Evolutionary conservation across 1,140 invertebrate genomes (phyloP).

Genomic region (Drosophila busckii): DNA sequence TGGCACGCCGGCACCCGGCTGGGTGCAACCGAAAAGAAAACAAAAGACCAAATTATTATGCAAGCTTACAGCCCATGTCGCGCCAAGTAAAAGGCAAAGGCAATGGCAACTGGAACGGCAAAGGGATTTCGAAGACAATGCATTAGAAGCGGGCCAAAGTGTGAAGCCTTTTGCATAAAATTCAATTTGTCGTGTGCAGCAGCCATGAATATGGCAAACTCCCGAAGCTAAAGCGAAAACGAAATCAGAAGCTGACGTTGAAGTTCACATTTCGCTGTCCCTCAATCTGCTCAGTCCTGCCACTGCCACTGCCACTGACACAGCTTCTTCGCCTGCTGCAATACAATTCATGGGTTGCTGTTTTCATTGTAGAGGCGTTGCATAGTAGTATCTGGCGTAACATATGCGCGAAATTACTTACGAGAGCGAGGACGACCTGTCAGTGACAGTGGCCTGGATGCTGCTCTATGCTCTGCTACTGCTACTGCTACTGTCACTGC

Average conservation of each 20-base stretch:
- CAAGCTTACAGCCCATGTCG: constrained; percentile 46
- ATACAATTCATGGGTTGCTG: constrained; percentile 28
- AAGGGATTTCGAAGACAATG: constrained; percentile 20
- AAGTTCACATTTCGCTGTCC: constrained; percentile 31
- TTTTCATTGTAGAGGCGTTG: constrained; percentile 2
- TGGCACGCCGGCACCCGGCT: background rate
- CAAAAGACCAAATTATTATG: constrained; percentile 61
- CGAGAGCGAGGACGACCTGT: constrained; percentile 43
- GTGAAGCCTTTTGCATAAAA: constrained; percentile 69
- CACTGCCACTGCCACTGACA: background rate
- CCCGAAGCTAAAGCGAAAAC: constrained; percentile 43
- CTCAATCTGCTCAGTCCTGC: constrained; percentile 5
- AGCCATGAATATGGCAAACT: constrained; percentile 69
- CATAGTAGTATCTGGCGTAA: constrained; percentile 33
- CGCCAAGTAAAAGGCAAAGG: constrained; percentile 3
- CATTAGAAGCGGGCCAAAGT: constrained; percentile 17
- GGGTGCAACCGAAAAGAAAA: constrained; percentile 31
- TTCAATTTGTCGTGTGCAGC: constrained; percentile 75
- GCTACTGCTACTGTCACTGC: constrained; percentile 3
- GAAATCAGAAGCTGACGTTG: constrained; percentile 26
- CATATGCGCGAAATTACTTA: constrained; percentile 75
- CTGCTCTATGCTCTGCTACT: constrained; percentile 35
- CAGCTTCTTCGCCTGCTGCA: background rate
- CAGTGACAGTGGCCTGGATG: constrained; percentile 40
- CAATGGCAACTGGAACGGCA: background rate